Base-by-base conservation (phyloP, 2,113 vertebrate species). In the Gavia stellata region DNA sequence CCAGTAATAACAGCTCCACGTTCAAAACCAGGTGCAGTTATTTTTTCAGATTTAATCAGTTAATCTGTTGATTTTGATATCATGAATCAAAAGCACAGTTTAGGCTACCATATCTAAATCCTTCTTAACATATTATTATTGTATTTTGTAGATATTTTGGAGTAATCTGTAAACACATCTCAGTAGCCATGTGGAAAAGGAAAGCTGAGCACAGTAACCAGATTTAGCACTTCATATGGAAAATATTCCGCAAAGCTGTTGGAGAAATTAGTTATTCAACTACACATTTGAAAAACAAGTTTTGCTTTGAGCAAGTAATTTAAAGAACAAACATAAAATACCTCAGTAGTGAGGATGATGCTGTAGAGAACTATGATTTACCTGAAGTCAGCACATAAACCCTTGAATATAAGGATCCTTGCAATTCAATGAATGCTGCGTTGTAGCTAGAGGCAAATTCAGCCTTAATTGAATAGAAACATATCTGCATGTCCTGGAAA, bases 261-360 rank as follows among this genome's bases (percentile, higher is more conserved):
- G 65, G 33, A 92, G n/a, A 87, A 86, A 87, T 81, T 87, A 82
- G 77, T 86, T 96, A 67, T 88, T 93, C 90, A 95, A 21, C 72
- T 65, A 49, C 42, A 73, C 11, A 31, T 91, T 96, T 85, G 50
- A 92, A 95, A 93, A 87, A 73, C 53, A 93, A 90, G 65, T 78
- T 56, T 83, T 86, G 71, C 92, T 96, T 93, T 77, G 55, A 92
- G 86, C 81, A 88, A 91, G 49, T 55, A 38, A 81, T 95, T 94
- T 92, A 80, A 92, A 96, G 88, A 95, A 72, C 81, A 96, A 92
- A 92, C 33, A 90, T 77, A 91, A 90, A 95, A 91, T 82, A 94
- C 67, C 62, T 91, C 50, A 66, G 71, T 44, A 78, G 52, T 56
- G 44, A 58, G 79, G 67, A 42, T 62, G 45, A 65, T 81, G 77